Base-by-base conservation (phyloP, 1,140 invertebrate genomes). In the Cydia fagiglandana region DNA sequence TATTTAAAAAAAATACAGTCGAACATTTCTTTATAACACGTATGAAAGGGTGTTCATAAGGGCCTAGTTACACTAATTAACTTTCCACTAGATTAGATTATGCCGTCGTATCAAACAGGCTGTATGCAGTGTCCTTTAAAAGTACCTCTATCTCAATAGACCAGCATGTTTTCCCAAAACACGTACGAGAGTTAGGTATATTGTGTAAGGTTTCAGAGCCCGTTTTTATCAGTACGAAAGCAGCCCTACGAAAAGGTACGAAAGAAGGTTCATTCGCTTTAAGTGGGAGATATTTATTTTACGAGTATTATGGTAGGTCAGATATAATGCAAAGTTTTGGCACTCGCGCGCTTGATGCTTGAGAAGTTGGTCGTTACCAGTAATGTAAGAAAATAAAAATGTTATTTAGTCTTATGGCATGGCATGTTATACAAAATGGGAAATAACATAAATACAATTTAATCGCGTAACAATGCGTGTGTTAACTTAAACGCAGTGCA, bases 161-260 rank as follows among this genome's bases (percentile, higher is more conserved):
- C n/a, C 1, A 50, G 15, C 12, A 17, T 2, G n/a, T 56, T 56
- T 56, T 53, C 1, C n/a, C 6, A 56, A 56, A 56, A 56, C 53
- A 56, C n/a, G 15, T 17, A 56, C 15, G n/a, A 56, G 15, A 6
- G n/a, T 56, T n/a, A 56, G 53, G 53, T 56, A 56, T 56, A 17
- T 56, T 56, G 50, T 56, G 53, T 56, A 56, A 56, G 53, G n/a
- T 17, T 56, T 17, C n/a, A 56, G n/a, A 56, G 53, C 6, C n/a
- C 17, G 15, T 56, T n/a, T 56, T 53, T n/a, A 56, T 56, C 53
- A 56, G n/a, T 7, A 56, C n/a, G 15, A n/a, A 56, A 56, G n/a
- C 47, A 56, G 53, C 6, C 15, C n/a, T 20, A 56, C n/a, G 15
- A 17, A 17, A 56, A 56, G 17, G n/a, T 56, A 56, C 53, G n/a